Percentiles rank a stretch among this genome's conserved stretches.
Evolutionary conservation across 2,797 vertebrate species (phyloP).

Genomic region (Phrynocephalus vlangalii): DNA sequence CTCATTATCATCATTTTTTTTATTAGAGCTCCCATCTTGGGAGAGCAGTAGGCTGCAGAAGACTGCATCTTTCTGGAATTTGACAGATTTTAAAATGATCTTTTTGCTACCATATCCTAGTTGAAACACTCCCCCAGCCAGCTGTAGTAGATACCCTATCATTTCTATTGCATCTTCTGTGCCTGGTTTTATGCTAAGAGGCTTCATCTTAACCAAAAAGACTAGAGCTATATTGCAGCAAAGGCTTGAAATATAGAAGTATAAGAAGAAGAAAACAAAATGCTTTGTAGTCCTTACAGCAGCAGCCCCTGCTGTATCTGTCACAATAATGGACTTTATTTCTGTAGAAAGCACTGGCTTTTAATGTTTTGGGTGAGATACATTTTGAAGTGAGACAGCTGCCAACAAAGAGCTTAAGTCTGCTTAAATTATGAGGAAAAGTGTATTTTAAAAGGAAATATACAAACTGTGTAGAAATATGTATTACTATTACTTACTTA

Average conservation of each 20-base stretch:
- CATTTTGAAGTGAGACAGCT: constrained; percentile 10
- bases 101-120: neutral
- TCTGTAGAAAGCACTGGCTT: constrained; percentile 53
- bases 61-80: neutral
- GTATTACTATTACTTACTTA: constrained; percentile 22
- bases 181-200: neutral
- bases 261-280: constrained; percentile 41
- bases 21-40: neutral
- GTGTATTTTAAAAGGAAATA: neutral
- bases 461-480: neutral
- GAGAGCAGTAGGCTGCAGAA: neutral
- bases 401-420: neutral
- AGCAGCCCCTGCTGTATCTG: constrained; percentile 61
- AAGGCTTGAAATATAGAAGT: constrained; percentile 34
- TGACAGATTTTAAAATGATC: neutral
- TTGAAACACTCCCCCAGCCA: neutral
- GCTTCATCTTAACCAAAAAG: neutral
- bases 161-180: neutral
- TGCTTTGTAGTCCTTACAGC: constrained; percentile 38
- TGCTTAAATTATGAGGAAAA: constrained; percentile 8
- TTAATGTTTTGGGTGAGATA: constrained; percentile 45
- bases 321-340: constrained; percentile 57
- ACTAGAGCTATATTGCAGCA: neutral
- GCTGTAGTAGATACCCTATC: neutral
- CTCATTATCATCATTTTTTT: neutral